Conservation (phyloP, 2,888 invertebrate species). For the Agrypnus murinus region DNA sequence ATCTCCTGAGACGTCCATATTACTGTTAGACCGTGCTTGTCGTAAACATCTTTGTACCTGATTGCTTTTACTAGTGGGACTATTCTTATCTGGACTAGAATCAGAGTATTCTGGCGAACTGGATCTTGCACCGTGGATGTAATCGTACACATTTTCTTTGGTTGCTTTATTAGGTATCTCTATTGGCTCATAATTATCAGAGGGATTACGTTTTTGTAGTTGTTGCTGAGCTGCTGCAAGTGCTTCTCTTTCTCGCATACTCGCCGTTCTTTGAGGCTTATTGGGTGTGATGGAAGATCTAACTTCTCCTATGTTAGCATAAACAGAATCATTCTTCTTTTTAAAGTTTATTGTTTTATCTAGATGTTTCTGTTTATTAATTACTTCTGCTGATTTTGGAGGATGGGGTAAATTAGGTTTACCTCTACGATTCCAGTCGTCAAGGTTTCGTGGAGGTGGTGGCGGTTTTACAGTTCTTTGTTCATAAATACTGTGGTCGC, state of each 20-base stretch:
- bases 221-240: conserved; percentile 76
- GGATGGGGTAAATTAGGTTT: conserved; percentile 82
- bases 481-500: conserved; percentile 53
- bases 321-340: conserved; percentile 76
- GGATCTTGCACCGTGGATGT: conserved; percentile 78
- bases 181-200: conserved; percentile 65
- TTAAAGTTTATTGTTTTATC: conserved; percentile 64
- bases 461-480: conserved; percentile 70
- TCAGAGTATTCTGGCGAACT: conserved; percentile 83
- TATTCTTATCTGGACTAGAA: conserved; percentile 73
- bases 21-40: conserved; percentile 73
- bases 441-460: conserved; percentile 83
- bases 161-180: conserved; percentile 59
- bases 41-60: conserved; percentile 66
- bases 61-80: conserved; percentile 66
- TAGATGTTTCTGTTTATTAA: conserved; percentile 74
- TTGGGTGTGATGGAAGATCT: conserved; percentile 84
- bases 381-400: conserved; percentile 79
- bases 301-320: conserved; percentile 90
- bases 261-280: conserved; percentile 90
- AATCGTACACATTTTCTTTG: conserved; percentile 79
- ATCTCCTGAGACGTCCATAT: conserved; percentile 72
- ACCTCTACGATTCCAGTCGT: conserved; percentile 72
- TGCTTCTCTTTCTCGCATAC: conserved; percentile 87
- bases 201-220: conserved; percentile 56